These are phyloP conservation scores for Diorhabda carinulata DNA, from an alignment of 1,140 invertebrate species.

Conservation along the genomic window DNA sequence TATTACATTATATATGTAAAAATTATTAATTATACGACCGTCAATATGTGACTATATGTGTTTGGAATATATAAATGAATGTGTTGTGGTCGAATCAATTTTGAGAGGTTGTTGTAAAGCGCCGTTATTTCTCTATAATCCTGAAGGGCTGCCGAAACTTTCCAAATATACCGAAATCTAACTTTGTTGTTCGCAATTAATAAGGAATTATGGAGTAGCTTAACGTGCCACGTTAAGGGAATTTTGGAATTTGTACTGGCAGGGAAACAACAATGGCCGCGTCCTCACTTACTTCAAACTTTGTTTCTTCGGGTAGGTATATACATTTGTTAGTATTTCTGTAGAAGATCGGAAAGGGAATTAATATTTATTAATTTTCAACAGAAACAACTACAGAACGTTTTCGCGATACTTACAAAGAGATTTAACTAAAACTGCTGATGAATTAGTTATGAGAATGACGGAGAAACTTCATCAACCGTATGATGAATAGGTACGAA, in stretches of 20 bases:
- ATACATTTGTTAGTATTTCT: neutral
- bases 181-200: slow-evolving; percentile 25
- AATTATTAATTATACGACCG: no score
- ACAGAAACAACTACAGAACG: no score
- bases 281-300: neutral
- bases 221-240: slow-evolving; percentile 11
- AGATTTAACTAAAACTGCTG: no score
- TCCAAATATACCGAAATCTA: slow-evolving; percentile 10
- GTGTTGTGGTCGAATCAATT: neutral
- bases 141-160: slow-evolving; percentile 10
- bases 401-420: no score
- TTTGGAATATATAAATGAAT: no score
- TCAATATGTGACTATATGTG: no score
- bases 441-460: no score
- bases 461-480: no score
- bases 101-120: slow-evolving; percentile 18
- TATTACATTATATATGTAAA: no score
- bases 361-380: neutral
- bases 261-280: slow-evolving; percentile 7
- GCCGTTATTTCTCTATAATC: slow-evolving; percentile 15
- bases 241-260: slow-evolving; percentile 12
- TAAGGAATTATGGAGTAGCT: slow-evolving; percentile 24
- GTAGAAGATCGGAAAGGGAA: neutral
- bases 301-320: slow-evolving; percentile 4
- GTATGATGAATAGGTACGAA: no score